Percentiles rank a stretch among this genome's conserved stretches.
These are phyloP conservation scores for Idris sp. DNA, from an alignment of 1,140 invertebrate genomes.

Conservation along the genomic window DNA sequence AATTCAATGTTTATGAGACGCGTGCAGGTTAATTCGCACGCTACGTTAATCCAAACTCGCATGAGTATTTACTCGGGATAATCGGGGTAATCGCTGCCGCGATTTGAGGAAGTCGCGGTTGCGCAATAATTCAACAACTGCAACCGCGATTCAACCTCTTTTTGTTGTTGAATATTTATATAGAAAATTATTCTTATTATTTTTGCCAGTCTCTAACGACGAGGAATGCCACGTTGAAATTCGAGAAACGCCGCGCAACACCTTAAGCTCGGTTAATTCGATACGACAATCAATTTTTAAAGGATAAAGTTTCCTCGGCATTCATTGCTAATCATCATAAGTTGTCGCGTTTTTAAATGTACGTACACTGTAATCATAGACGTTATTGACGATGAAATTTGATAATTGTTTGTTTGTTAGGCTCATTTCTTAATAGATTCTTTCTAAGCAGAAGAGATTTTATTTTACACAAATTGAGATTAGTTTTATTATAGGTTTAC, in stretches of 20 bases:
- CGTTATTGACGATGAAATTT: conserved; percentile 53
- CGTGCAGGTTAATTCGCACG: conserved; percentile 55
- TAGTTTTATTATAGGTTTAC: too few species aligned
- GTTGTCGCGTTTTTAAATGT: conserved; percentile 51
- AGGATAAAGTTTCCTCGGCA: conserved; percentile 69
- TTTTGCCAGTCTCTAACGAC: conserved; percentile 66
- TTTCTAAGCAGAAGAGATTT: not conserved
- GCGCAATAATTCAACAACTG: conserved; percentile 33
- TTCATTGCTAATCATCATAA: conserved; percentile 57
- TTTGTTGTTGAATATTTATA: not conserved
- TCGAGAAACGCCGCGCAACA: conserved; percentile 72
- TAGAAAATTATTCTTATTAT: conserved; percentile 11
- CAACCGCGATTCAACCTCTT: conserved; percentile 36
- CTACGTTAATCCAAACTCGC: conserved; percentile 25
- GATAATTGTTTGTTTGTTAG: conserved; percentile 53
- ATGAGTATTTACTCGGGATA: too few species aligned
- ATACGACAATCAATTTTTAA: conserved; percentile 73
- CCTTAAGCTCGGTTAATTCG: conserved; percentile 72
- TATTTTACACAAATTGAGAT: not conserved
- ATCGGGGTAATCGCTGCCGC: conserved; percentile 32
- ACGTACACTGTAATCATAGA: conserved; percentile 53
- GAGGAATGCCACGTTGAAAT: conserved; percentile 72
- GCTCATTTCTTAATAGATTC: conserved; percentile 27
- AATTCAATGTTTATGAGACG: conserved; percentile 53
- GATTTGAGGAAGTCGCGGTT: conserved; percentile 52